phyloP scores from a whole-genome alignment of 2,113 vertebrate genomes.

The Murina feae region DNA sequence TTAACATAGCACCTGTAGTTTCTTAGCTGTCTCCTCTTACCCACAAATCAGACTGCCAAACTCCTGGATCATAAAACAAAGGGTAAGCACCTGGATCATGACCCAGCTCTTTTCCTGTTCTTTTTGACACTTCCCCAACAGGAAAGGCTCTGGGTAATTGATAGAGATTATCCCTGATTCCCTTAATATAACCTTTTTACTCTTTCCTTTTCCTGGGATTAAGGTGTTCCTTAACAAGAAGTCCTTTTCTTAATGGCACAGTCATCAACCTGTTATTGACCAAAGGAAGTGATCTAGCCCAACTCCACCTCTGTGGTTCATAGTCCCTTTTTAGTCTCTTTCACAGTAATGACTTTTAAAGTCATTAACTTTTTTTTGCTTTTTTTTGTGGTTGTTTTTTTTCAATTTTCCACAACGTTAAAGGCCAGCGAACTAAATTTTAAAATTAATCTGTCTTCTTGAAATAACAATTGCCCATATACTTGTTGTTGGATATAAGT shows the following conservation, averaged over 20 bases:
- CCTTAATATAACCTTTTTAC: conserved; percentile 68
- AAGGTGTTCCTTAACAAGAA: conserved; percentile 69
- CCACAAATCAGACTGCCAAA: conserved; percentile 33
- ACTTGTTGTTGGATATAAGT: background rate
- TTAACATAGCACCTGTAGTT: background rate
- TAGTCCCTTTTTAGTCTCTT: background rate
- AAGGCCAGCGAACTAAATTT: conserved; percentile 19
- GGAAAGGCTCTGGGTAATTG: conserved; percentile 67
- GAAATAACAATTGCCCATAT: background rate
- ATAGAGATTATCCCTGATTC: conserved; percentile 70
- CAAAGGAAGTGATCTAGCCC: conserved; percentile 52
- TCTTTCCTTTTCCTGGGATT: conserved; percentile 72
- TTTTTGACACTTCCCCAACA: conserved; percentile 62
- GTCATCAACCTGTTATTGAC: conserved; percentile 54
- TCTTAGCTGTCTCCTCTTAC: conserved; percentile 12
- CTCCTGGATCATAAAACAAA: conserved; percentile 56
- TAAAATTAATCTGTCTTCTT: conserved; percentile 30
- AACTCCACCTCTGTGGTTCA: conserved; percentile 47
- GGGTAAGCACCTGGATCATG: conserved; percentile 43
- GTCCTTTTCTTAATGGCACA: conserved; percentile 61
- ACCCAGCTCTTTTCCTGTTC: conserved; percentile 66
- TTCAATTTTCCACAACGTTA: conserved; percentile 23
- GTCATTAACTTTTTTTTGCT: background rate
- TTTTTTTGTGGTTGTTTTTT: background rate
- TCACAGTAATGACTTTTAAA: conserved; percentile 37